phyloP scores from a whole-genome alignment of 2,113 vertebrate species.

The pig (Sus scrofa) region T2T-Sscrofa CM000813.6:127763501-127764000 shows the following conservation, averaged over 20 bases:
- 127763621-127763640: not conserved
- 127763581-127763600: not conserved
- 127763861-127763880: not conserved
- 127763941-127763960: not conserved
- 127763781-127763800: fast-evolving
- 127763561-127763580: not conserved
- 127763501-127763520: not conserved
- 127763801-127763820: not conserved
- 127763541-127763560: not conserved
- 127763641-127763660: no score
- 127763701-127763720: not conserved
- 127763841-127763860: not conserved
- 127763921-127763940: not conserved
- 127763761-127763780: not conserved
- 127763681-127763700: not conserved
- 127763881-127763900: not conserved
- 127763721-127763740: not conserved
- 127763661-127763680: not conserved
- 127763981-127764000: not conserved
- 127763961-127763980: not conserved
- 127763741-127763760: not conserved
- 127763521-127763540: not conserved
- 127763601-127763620: no score
- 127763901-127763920: not conserved
- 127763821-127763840: not conserved